Conservation (phyloP, 2,888 invertebrate genomes). For the Beris chalybata region DNA sequence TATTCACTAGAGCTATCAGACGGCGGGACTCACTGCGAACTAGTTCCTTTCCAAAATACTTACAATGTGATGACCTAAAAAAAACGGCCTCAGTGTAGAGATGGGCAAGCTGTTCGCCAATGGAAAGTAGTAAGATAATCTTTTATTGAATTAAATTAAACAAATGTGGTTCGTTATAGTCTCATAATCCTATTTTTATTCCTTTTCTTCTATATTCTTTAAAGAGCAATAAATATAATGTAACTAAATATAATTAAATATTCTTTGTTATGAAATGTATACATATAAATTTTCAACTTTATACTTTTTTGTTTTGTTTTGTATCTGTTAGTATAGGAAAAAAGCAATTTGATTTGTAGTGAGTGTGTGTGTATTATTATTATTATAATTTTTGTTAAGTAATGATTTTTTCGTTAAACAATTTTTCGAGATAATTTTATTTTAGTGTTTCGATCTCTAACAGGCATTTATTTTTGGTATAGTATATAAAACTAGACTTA, state of each 20-base stretch:
- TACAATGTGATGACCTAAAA: too few species aligned
- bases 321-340: constrained; percentile 19
- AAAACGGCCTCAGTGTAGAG: too few species aligned
- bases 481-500: constrained; percentile 16
- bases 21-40: too few species aligned
- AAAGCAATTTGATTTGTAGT: constrained; percentile 18
- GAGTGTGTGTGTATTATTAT: constrained; percentile 6
- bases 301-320: not conserved
- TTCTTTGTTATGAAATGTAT: constrained; percentile 6
- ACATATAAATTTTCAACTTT: constrained; percentile 19
- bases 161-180: too few species aligned
- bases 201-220: constrained; percentile 18
- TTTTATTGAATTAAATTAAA: too few species aligned
- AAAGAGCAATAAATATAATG: constrained; percentile 15
- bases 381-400: not conserved
- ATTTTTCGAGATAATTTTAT: not conserved
- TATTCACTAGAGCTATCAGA: too few species aligned
- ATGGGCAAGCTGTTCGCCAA: too few species aligned
- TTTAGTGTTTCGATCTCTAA: constrained; percentile 3
- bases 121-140: too few species aligned
- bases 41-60: too few species aligned
- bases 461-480: constrained; percentile 13
- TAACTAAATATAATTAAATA: constrained; percentile 20
- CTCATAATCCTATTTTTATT: too few species aligned
- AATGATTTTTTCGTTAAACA: constrained; percentile 3